These are phyloP conservation scores for Xylocopa sonorina DNA, from an alignment of 1,140 invertebrate genomes.

Conservation along the genomic window DNA sequence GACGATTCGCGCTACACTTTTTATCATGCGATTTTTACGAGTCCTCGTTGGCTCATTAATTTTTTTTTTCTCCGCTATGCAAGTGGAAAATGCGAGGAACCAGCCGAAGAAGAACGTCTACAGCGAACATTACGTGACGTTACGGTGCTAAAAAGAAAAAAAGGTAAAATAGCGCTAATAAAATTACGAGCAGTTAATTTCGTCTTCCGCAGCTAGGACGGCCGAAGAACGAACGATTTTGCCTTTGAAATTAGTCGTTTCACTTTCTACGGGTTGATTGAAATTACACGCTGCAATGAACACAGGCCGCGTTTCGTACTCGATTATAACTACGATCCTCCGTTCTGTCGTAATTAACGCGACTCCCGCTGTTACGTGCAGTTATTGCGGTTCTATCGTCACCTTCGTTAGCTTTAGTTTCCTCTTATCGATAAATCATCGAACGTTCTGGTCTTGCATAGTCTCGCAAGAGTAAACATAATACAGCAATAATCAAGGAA, in stretches of 20 bases:
- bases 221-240: not conserved
- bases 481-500: no score
- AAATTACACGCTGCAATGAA: conserved; percentile 19
- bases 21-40: not conserved
- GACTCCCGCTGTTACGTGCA: not conserved
- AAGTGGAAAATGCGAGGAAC: not conserved
- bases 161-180: not conserved
- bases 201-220: not conserved
- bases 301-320: not conserved
- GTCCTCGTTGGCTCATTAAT: not conserved
- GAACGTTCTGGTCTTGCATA: not conserved
- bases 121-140: not conserved
- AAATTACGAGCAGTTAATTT: conserved; percentile 12
- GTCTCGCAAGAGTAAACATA: no score
- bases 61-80: not conserved
- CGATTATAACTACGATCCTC: conserved; percentile 1
- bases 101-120: not conserved
- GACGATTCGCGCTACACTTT: not conserved
- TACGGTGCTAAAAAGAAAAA: conserved; percentile 5
- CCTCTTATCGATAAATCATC: not conserved
- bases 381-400: not conserved
- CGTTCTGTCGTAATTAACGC: conserved; percentile 4
- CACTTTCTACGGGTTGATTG: conserved; percentile 6
- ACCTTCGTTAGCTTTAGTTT: not conserved
- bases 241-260: not conserved